These are phyloP conservation scores for Gila robusta DNA, from an alignment of 2,797 vertebrate genomes.

Conservation along the genomic window DNA sequence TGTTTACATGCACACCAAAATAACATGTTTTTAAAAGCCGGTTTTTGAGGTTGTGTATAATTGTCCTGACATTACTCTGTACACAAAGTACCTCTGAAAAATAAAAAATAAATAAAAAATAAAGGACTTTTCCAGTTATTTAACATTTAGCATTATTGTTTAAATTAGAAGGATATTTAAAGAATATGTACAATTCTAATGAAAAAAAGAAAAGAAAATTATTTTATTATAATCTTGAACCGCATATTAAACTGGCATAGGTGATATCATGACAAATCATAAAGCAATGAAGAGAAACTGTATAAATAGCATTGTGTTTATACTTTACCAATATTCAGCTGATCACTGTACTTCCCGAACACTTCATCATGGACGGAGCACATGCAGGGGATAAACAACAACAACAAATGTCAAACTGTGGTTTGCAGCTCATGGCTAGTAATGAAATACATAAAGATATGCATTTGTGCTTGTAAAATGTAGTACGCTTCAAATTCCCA, in stretches of 20 bases:
- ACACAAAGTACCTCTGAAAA: not conserved
- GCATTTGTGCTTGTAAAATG: not conserved
- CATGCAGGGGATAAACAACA: slow-evolving; percentile 38
- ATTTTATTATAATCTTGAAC: not conserved
- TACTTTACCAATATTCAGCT: slow-evolving; percentile 79
- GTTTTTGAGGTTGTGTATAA: not conserved
- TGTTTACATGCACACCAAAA: not conserved
- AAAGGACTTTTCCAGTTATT: not conserved
- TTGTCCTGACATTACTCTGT: not conserved
- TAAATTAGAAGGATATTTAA: not conserved
- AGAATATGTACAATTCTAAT: not conserved
- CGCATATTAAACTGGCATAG: not conserved
- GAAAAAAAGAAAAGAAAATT: not conserved
- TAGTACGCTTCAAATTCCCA: not conserved
- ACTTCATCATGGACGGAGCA: slow-evolving; percentile 69
- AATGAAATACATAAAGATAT: not conserved
- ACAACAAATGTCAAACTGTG: not conserved
- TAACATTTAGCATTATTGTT: not conserved
- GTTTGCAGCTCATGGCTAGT: not conserved
- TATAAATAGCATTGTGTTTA: slow-evolving; percentile 2
- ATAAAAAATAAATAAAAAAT: not conserved
- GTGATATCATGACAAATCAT: not conserved
- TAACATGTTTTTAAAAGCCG: not conserved
- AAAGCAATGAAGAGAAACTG: not conserved
- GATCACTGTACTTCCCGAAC: slow-evolving; percentile 81